Conservation (phyloP, 2,113 vertebrate genomes). For the Gopherus flavomarginatus region DNA sequence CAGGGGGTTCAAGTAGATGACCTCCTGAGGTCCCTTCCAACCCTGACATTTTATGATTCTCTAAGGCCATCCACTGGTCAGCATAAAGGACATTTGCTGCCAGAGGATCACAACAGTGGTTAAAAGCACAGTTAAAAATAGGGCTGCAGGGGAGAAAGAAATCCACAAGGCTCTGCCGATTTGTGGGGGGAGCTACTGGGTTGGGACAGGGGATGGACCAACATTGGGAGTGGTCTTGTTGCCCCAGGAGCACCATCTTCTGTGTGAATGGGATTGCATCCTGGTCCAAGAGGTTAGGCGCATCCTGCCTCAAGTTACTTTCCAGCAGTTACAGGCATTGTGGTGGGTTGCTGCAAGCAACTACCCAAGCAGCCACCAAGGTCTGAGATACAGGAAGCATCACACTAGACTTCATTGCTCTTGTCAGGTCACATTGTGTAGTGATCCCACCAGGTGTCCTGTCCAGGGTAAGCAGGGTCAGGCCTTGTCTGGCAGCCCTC, state of each 20-base stretch:
- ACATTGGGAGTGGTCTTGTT: neutral
- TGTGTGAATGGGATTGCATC: too few species aligned
- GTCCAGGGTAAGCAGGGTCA: neutral
- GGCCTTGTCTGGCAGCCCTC: neutral
- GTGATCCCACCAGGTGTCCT: neutral
- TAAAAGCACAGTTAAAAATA: neutral
- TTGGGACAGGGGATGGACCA: neutral
- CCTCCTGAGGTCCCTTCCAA: too few species aligned
- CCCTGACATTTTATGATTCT: too few species aligned
- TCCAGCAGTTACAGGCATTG: neutral
- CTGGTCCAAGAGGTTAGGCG: neutral
- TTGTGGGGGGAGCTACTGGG: too few species aligned
- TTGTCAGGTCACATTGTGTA: neutral
- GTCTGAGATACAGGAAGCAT: neutral
- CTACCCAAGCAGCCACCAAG: neutral
- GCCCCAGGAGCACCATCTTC: neutral
- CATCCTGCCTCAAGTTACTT: neutral
- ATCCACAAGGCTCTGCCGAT: too few species aligned
- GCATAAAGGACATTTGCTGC: neutral
- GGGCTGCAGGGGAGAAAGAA: neutral
- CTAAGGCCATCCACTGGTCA: too few species aligned
- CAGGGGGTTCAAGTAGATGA: too few species aligned
- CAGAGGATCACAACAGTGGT: too few species aligned
- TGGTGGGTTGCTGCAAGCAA: neutral
- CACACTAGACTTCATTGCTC: neutral